Evolutionary conservation across 2,888 invertebrate genomes (phyloP).

Genomic region (Sinohyriopsis cumingii): DNA sequence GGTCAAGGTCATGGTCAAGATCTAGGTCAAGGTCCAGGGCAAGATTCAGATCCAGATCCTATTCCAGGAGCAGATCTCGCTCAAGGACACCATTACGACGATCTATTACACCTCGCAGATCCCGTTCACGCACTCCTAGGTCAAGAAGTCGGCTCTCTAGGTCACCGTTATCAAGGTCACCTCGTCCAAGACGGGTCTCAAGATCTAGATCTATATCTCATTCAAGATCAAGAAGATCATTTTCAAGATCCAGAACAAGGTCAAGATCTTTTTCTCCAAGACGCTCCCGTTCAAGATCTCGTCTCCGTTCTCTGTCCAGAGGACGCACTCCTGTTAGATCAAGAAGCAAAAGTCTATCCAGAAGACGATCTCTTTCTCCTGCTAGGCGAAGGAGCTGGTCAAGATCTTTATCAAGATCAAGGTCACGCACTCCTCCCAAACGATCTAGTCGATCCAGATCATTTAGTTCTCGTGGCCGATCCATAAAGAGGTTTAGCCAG

Average conservation of each 20-base stretch:
- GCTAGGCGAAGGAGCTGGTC: slow-evolving; percentile 10
- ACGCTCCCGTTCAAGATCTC: slow-evolving; percentile 38
- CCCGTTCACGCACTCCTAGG: slow-evolving; percentile 16
- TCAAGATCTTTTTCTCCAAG: slow-evolving; percentile 27
- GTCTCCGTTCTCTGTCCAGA: slow-evolving; percentile 6
- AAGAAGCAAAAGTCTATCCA: slow-evolving; percentile 11
- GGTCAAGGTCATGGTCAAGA: slow-evolving; percentile 37
- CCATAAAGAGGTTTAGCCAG: slow-evolving; percentile 20
- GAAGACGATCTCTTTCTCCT: slow-evolving; percentile 18
- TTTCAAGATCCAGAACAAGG: slow-evolving; percentile 25
- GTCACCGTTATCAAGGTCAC: slow-evolving; percentile 29
- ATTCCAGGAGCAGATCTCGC: slow-evolving; percentile 22
- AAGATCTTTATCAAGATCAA: slow-evolving; percentile 29
- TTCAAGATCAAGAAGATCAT: slow-evolving; percentile 38
- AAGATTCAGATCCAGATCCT: slow-evolving; percentile 18
- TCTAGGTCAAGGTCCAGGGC: slow-evolving; percentile 29
- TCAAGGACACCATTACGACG: slow-evolving; percentile 13
- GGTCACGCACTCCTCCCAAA: slow-evolving; percentile 19
- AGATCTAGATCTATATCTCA: slow-evolving; percentile 26
- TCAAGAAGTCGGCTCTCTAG: slow-evolving; percentile 15
- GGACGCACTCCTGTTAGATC: slow-evolving; percentile 2
- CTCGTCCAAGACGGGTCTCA: slow-evolving; percentile 27
- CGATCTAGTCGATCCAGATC: slow-evolving; percentile 13
- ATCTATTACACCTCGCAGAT: slow-evolving; percentile 18
- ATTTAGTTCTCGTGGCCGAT: slow-evolving; percentile 11